Base-by-base conservation (phyloP, 2,797 vertebrate species). In the Onychomys torridus region DNA sequence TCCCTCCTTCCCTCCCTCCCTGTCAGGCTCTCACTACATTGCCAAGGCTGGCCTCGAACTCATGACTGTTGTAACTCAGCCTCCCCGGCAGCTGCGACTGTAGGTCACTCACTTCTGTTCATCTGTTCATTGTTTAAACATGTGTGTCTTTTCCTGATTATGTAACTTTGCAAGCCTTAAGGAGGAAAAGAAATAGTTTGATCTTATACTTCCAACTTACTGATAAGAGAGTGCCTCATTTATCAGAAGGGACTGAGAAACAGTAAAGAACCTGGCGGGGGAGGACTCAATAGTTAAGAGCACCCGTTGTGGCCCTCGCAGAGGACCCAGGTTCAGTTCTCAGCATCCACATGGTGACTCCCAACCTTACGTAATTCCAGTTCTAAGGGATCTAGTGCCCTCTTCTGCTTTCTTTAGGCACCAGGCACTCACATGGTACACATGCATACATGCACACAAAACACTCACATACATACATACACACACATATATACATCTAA, bases 191-290 rank as follows among this genome's bases (percentile, higher is more conserved):
- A 46, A 46, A 17, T 67, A 76, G 59, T 95, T 92, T 65, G 55
- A 76, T 57, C 71, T 91, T 25, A 65, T 63, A n/a, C 73, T 57
- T 67, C 75, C 57, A 86, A 19, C 46, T 69, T 75, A 71, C 43
- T 81, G 93, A 25, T 77, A 96, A 94, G 84, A 75, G 65, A 75
- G 12, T 81, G 34, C 55, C 67, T 87, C 57, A 14, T n/a, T 46
- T 59, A 55, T 49, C 21, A 61, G n/a, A 61, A 92, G n/a, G 37
- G 32, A 13, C 71, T 65, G 49, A 55, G 37, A 87, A 85, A 81
- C n/a, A 81, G n/a, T 40, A 69, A 67, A 65, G 82, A 65, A 32
- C 46, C 6, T 43, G 59, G 43, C 43, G 25, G 43, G 61, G 21
- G 40, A 65, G 25, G 61, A 13, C 63, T 8, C 63, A n/a, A 9